These are phyloP conservation scores for Seira sanloemensis DNA, from an alignment of 2,888 invertebrate species.

Conservation along the genomic window DNA sequence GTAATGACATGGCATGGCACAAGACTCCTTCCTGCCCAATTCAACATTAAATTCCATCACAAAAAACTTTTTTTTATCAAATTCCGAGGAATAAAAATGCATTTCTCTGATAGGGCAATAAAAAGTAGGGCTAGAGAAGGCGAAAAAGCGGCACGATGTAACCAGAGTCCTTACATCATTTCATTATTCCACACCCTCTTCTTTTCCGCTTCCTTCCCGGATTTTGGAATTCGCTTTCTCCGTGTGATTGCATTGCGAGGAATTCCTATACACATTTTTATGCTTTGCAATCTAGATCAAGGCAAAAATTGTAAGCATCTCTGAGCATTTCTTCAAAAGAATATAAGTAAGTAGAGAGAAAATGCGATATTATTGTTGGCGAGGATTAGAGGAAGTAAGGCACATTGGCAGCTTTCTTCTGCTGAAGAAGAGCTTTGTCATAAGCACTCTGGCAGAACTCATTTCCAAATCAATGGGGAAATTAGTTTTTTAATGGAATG, in stretches of 20 bases:
- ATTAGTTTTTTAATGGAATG: conserved; percentile 49
- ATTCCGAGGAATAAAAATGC: not conserved
- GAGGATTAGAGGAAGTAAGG: not conserved
- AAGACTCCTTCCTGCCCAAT: conserved; percentile 1
- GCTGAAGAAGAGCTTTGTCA: not conserved
- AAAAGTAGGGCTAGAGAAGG: not conserved
- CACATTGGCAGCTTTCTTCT: not conserved
- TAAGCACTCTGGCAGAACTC: conserved; percentile 1
- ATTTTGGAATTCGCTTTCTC: not conserved
- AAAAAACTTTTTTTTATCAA: not conserved
- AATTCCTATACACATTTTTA: too few relatives aligned
- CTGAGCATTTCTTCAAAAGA: not conserved
- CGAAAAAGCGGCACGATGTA: not conserved
- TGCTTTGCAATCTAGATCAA: too few relatives aligned
- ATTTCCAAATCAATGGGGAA: conserved; percentile 50
- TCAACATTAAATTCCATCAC: not conserved
- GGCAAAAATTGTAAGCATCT: too few relatives aligned
- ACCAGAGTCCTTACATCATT: not conserved
- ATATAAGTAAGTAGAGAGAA: too few relatives aligned
- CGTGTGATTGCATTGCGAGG: not conserved
- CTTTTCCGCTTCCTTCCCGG: not conserved
- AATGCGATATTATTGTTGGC: not conserved
- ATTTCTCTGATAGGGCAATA: not conserved
- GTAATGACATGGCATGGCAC: not conserved
- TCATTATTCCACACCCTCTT: not conserved